Evolutionary conservation across 2,113 vertebrate species (phyloP).

Genomic region (Campylomormyrus tamandua): DNA sequence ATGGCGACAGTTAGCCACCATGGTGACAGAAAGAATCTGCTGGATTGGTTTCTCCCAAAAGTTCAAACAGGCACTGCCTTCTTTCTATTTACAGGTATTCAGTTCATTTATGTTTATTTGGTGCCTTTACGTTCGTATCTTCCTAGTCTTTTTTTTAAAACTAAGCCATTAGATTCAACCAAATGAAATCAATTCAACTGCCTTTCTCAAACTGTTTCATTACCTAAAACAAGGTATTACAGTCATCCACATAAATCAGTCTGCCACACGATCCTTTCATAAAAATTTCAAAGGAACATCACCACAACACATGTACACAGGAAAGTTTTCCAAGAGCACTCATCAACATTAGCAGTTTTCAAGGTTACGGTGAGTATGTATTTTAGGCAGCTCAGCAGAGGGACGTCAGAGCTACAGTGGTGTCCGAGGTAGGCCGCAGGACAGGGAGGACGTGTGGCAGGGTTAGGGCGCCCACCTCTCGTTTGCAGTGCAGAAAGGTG

Average conservation of each 20-base stretch:
- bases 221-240: not conserved
- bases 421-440: not conserved
- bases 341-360: not conserved
- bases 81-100: not conserved
- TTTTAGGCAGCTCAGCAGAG: not conserved
- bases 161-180: not conserved
- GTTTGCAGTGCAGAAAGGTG: conserved; percentile 86
- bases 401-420: not conserved
- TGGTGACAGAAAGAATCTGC: not conserved
- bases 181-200: not conserved
- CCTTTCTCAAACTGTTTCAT: not conserved
- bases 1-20: not conserved
- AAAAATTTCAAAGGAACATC: not conserved
- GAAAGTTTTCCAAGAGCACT: not conserved
- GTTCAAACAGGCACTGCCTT: not conserved
- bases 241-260: not conserved
- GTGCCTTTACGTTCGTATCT: not conserved
- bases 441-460: not conserved
- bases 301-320: not conserved
- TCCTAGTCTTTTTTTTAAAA: not conserved
- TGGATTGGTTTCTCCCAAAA: not conserved
- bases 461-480: conserved; percentile 63
- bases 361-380: not conserved
- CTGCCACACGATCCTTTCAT: not conserved
- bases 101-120: not conserved